Conservation (phyloP, 2,888 invertebrate species). For the Tyria jacobaeae region DNA sequence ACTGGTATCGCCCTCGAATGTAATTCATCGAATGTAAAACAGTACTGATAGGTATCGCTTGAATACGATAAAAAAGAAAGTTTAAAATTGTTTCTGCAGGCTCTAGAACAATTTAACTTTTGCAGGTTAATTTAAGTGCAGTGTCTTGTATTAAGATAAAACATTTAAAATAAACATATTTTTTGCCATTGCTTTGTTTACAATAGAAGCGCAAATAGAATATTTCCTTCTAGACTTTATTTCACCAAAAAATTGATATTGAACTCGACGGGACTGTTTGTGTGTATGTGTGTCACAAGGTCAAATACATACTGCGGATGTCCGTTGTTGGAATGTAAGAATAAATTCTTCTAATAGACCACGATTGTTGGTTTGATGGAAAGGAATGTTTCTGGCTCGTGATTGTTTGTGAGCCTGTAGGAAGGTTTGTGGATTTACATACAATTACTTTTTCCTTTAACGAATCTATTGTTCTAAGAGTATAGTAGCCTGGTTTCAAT, state of each 20-base stretch:
- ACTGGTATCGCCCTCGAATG: conserved; percentile 67
- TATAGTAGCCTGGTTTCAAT: conserved; percentile 60
- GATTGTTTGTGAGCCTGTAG: neutral
- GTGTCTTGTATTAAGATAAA: conserved; percentile 71
- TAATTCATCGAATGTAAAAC: conserved; percentile 79
- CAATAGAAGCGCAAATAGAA: conserved; percentile 2
- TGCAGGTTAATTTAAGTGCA: conserved; percentile 76
- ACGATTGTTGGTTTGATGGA: conserved; percentile 11
- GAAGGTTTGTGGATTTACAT: neutral
- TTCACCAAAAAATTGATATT: conserved; percentile 68
- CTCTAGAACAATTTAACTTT: conserved; percentile 69
- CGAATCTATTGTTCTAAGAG: too few species aligned
- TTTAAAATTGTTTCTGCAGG: conserved; percentile 65
- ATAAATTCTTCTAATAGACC: neutral
- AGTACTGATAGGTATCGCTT: conserved; percentile 78
- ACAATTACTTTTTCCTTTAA: too few species aligned
- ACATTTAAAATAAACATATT: conserved; percentile 55
- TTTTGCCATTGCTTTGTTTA: conserved; percentile 32
- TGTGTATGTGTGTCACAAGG: conserved; percentile 41
- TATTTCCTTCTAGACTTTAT: conserved; percentile 71
- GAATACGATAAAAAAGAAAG: conserved; percentile 74
- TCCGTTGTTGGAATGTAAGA: neutral
- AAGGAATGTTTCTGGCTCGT: neutral
- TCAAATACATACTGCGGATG: conserved; percentile 36
- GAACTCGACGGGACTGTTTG: conserved; percentile 39